Evolutionary conservation across 2,797 vertebrate genomes (phyloP).

Genomic region (Galaxias olidus): DNA sequence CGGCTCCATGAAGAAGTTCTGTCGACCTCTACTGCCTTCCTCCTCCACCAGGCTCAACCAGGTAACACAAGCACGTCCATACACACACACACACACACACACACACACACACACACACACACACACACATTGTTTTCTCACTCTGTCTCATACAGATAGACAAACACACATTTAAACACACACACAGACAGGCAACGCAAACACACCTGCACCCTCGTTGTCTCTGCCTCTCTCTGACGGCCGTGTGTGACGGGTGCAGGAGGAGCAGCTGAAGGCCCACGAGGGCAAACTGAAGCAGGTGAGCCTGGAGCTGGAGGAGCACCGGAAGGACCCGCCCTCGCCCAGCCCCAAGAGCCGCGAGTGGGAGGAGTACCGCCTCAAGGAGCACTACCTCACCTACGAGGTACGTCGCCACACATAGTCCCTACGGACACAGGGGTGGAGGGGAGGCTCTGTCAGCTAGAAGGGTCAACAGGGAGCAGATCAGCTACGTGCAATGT

Average conservation of each 20-base stretch:
- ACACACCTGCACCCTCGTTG: not conserved
- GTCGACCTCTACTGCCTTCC: constrained; percentile 89
- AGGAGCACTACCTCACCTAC: constrained; percentile 96
- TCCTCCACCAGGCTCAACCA: constrained; percentile 90
- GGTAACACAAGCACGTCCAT: too few species aligned
- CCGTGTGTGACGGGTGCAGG: constrained; percentile 72
- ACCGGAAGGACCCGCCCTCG: constrained; percentile 83
- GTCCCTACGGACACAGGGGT: too few species aligned
- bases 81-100: not conserved
- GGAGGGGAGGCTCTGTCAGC: too few species aligned
- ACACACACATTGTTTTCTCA: constrained; percentile 1
- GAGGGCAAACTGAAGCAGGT: constrained; percentile 96
- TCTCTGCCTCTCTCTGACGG: not conserved
- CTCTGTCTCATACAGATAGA: not conserved
- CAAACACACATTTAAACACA: constrained; percentile 4
- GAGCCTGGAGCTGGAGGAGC: constrained; percentile 91
- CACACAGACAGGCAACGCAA: not conserved
- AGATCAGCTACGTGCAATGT: not conserved
- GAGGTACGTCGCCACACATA: constrained; percentile 77
- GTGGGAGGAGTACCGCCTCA: constrained; percentile 91
- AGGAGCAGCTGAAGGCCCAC: constrained; percentile 93
- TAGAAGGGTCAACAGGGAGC: too few species aligned
- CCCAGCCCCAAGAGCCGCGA: constrained; percentile 89
- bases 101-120: constrained; percentile 1
- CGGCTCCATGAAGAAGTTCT: constrained; percentile 97